These are phyloP conservation scores for Hypercompe scribonia DNA, from an alignment of 2,888 invertebrate species.

Conservation along the genomic window DNA sequence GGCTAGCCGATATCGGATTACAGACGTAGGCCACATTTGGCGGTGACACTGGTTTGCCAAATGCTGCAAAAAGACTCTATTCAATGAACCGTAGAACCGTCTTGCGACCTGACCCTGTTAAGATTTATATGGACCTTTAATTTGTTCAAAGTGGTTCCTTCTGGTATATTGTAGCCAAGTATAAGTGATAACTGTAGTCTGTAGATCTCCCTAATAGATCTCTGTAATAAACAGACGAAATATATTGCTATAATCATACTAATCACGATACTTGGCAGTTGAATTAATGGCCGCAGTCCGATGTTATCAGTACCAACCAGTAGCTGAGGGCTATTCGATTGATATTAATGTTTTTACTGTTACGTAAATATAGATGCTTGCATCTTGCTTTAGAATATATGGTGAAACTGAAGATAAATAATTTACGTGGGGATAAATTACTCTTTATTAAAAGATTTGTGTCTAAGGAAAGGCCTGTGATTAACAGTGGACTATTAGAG, in stretches of 20 bases:
- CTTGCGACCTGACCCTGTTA: constrained; percentile 55
- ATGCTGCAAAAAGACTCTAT: constrained; percentile 69
- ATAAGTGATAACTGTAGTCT: neutral
- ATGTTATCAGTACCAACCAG: constrained; percentile 23
- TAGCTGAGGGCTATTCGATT: constrained; percentile 26
- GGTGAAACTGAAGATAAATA: neutral
- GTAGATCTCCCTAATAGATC: constrained; percentile 21
- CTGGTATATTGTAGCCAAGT: neutral
- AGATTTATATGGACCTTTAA: constrained; percentile 55
- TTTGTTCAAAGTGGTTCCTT: constrained; percentile 6
- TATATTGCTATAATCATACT: constrained; percentile 16
- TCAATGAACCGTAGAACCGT: constrained; percentile 65
- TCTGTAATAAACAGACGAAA: constrained; percentile 8
- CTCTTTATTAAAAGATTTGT: too few species aligned
- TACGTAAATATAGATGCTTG: constrained; percentile 13
- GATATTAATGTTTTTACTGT: constrained; percentile 17
- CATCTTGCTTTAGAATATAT: neutral
- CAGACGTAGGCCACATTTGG: constrained; percentile 77
- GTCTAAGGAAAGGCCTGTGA: too few species aligned
- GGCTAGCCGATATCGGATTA: constrained; percentile 67
- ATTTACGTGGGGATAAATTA: neutral
- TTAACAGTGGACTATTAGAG: too few species aligned
- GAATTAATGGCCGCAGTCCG: constrained; percentile 24
- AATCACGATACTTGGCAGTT: constrained; percentile 25
- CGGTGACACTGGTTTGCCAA: constrained; percentile 74